A percentile compares a stretch with the other conserved stretches of the same genome.
These are phyloP conservation scores for Tetramorium simillimum DNA, from an alignment of 1,140 invertebrate species.

Conservation along the genomic window DNA sequence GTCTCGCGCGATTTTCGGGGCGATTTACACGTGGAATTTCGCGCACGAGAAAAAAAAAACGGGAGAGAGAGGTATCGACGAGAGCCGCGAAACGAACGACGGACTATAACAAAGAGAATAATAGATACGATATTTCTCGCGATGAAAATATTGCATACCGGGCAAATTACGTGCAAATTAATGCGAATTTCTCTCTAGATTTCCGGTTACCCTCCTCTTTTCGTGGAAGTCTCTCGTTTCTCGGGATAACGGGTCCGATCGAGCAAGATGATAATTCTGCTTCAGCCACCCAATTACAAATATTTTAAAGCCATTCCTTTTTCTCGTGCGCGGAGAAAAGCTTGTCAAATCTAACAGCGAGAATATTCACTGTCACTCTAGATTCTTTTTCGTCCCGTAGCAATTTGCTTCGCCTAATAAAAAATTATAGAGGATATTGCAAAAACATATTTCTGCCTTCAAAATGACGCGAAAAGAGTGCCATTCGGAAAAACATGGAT, in stretches of 20 bases:
- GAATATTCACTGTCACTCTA: constrained; percentile 5
- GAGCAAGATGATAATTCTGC: background rate
- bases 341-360: background rate
- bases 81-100: background rate
- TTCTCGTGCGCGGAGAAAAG: background rate
- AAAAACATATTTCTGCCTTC: background rate
- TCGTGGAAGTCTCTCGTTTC: background rate
- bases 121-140: constrained; percentile 20
- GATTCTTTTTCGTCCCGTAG: background rate
- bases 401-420: background rate
- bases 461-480: background rate
- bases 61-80: background rate
- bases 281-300: background rate
- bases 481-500: background rate
- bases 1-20: background rate
- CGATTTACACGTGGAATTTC: constrained; percentile 25
- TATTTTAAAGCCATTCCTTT: background rate
- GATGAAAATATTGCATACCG: constrained; percentile 7
- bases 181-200: background rate
- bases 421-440: background rate
- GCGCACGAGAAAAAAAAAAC: background rate
- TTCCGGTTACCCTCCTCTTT: background rate
- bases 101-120: constrained; percentile 9
- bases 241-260: background rate
- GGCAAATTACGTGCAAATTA: constrained; percentile 20